These are phyloP conservation scores for Clivina fossor DNA, from an alignment of 2,888 invertebrate species.

Conservation along the genomic window DNA sequence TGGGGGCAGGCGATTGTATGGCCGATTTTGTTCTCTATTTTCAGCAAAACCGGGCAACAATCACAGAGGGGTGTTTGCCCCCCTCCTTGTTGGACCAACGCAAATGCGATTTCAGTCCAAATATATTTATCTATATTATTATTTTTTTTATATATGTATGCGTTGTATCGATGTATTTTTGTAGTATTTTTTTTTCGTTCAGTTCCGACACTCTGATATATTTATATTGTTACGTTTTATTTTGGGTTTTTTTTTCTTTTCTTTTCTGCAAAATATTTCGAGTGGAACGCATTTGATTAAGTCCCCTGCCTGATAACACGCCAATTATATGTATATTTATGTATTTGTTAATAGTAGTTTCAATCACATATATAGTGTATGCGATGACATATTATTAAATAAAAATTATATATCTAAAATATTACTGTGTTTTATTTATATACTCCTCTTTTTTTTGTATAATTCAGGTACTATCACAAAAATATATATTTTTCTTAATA, in stretches of 20 bases:
- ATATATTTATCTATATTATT: not conserved
- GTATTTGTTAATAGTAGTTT: constrained; percentile 33
- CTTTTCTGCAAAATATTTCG: no score
- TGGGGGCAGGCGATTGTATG: constrained; percentile 51
- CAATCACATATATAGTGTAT: constrained; percentile 30
- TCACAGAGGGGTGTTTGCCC: constrained; percentile 42
- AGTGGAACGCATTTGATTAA: constrained; percentile 12
- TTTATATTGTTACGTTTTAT: not conserved
- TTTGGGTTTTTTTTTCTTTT: no score
- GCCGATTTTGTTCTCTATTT: constrained; percentile 36
- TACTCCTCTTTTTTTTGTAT: no score
- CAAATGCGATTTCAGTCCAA: constrained; percentile 13
- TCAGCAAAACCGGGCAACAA: constrained; percentile 37
- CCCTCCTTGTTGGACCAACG: constrained; percentile 43
- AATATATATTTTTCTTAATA: no score
- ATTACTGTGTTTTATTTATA: no score
- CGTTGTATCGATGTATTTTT: not conserved
- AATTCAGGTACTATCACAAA: no score
- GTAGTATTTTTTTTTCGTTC: constrained; percentile 3
- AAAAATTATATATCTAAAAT: no score
- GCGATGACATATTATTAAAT: constrained; percentile 32
- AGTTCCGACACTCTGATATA: not conserved
- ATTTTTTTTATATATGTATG: constrained; percentile 4
- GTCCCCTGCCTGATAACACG: constrained; percentile 34
- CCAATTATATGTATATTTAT: constrained; percentile 34